Conservation (phyloP, 1,140 invertebrate species). For the Saccostrea glomerata region DNA sequence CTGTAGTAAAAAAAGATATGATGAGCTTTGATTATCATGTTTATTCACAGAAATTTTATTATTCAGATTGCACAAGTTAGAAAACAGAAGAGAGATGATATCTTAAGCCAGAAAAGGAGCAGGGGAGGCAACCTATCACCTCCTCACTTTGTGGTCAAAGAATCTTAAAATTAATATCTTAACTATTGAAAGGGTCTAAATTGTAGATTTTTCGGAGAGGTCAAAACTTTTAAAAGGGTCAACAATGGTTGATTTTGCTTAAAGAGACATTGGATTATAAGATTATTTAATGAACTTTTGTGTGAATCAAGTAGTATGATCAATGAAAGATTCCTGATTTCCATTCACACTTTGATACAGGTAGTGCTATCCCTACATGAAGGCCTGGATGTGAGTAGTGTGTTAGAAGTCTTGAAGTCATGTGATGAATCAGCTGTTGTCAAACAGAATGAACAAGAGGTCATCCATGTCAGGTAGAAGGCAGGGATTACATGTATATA, state of each 20-base stretch:
- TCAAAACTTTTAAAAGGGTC: too few relatives aligned
- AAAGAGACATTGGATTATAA: too few relatives aligned
- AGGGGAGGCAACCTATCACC: slow-evolving; percentile 83
- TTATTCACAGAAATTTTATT: not conserved
- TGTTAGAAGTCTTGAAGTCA: slow-evolving; percentile 84
- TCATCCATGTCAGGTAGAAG: slow-evolving; percentile 86
- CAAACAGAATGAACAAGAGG: slow-evolving; percentile 82
- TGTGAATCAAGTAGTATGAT: too few relatives aligned
- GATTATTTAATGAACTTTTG: too few relatives aligned
- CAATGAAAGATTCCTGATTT: too few relatives aligned
- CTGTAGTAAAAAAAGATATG: too few relatives aligned
- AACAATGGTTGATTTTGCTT: too few relatives aligned
- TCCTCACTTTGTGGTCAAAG: slow-evolving; percentile 85
- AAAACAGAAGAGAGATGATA: slow-evolving; percentile 90
- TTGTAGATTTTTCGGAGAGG: too few relatives aligned
- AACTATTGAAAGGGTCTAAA: too few relatives aligned
- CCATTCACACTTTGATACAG: slow-evolving; percentile 56
- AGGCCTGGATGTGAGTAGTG: slow-evolving; percentile 72
- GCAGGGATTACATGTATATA: not conserved
- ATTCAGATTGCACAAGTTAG: slow-evolving; percentile 83
- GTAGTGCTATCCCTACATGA: slow-evolving; percentile 67
- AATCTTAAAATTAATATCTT: too few relatives aligned
- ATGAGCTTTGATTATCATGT: too few relatives aligned
- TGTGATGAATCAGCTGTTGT: slow-evolving; percentile 86
- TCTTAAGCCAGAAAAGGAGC: slow-evolving; percentile 87